phyloP scores from a whole-genome alignment of 2,113 vertebrate genomes.

The Oxyruncus cristatus region DNA sequence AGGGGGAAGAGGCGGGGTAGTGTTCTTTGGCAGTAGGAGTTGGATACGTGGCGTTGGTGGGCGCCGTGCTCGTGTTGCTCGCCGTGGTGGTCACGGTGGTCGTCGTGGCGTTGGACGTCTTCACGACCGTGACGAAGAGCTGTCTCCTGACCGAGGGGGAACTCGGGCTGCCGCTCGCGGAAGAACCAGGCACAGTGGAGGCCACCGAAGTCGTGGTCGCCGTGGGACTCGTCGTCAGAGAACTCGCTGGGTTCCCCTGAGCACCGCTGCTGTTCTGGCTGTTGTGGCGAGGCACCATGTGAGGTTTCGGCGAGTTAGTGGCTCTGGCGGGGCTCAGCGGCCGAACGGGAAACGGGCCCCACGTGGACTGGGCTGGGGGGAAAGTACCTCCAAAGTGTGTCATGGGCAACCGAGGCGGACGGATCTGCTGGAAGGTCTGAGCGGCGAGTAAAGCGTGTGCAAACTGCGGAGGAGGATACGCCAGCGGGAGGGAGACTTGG shows the following conservation, averaged over 20 bases:
- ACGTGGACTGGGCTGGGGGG: conserved; percentile 92
- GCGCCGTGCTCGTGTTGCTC: conserved; percentile 76
- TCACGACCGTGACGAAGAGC: conserved; percentile 91
- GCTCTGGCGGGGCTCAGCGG: conserved; percentile 94
- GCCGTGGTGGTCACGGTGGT: conserved; percentile 79
- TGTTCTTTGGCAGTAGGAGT: conserved; percentile 83
- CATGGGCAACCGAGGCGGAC: conserved; percentile 96
- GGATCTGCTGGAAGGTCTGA: conserved; percentile 99
- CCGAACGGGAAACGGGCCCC: conserved; percentile 96
- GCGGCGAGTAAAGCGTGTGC: conserved; percentile 91
- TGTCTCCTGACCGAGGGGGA: conserved; percentile 94
- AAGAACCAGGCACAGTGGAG: conserved; percentile 76
- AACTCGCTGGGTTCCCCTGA: conserved; percentile 77
- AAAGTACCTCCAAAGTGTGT: conserved; percentile 98
- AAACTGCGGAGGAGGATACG: conserved; percentile 96
- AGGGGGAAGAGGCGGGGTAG: conserved; percentile 77
- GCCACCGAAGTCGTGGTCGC: conserved; percentile 72
- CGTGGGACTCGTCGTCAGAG: conserved; percentile 74
- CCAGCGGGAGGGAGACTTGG: conserved; percentile 90
- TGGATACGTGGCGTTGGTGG: conserved; percentile 77
- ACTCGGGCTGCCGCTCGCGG: conserved; percentile 78
- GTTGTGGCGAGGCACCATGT: conserved; percentile 84
- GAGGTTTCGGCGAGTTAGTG: conserved; percentile 94
- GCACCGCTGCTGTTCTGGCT: conserved; percentile 82
- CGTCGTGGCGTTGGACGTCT: conserved; percentile 77